These are phyloP conservation scores for Celastrina argiolus DNA, from an alignment of 2,888 invertebrate genomes.

Conservation along the genomic window DNA sequence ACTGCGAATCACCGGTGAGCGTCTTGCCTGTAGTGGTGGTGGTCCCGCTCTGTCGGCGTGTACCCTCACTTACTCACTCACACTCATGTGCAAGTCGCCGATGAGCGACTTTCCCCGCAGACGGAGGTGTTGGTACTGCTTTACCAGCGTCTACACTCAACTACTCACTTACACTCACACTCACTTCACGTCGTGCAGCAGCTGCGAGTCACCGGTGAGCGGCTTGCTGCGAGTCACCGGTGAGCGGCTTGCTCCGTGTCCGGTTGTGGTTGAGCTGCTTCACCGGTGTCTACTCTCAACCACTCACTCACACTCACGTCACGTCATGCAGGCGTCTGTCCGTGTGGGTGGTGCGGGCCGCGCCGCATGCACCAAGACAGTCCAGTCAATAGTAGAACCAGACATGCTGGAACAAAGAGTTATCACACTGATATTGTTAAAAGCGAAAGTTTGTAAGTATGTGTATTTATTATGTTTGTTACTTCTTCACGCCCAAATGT, in stretches of 20 bases:
- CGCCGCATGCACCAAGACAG: slow-evolving; percentile 48
- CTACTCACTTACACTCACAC: slow-evolving; percentile 33
- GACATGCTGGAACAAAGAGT: slow-evolving; percentile 42
- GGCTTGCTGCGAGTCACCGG: slow-evolving; percentile 79
- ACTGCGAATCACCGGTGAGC: slow-evolving; percentile 82
- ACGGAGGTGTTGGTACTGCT: slow-evolving; percentile 70
- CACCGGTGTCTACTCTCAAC: too few relatives aligned
- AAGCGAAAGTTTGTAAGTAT: too few relatives aligned
- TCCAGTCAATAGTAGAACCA: slow-evolving; percentile 47
- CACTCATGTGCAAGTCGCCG: slow-evolving; percentile 82
- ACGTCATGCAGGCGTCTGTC: slow-evolving; percentile 60
- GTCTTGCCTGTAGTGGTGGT: slow-evolving; percentile 82
- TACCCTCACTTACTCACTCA: slow-evolving; percentile 41
- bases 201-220: slow-evolving; percentile 82
- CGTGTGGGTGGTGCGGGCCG: slow-evolving; percentile 67
- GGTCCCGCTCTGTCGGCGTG: slow-evolving; percentile 52
- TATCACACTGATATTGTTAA: too few relatives aligned
- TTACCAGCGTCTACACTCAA: slow-evolving; percentile 56
- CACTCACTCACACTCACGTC: too few relatives aligned
- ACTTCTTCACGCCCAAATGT: too few relatives aligned
- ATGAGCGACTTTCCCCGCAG: slow-evolving; percentile 80
- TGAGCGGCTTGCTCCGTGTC: slow-evolving; percentile 80
- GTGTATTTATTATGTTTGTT: too few relatives aligned
- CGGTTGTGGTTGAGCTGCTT: slow-evolving; percentile 76
- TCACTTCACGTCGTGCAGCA: slow-evolving; percentile 87